Evolutionary conservation across 1,140 invertebrate species (phyloP).

Genomic region (Dryas iulia): DNA sequence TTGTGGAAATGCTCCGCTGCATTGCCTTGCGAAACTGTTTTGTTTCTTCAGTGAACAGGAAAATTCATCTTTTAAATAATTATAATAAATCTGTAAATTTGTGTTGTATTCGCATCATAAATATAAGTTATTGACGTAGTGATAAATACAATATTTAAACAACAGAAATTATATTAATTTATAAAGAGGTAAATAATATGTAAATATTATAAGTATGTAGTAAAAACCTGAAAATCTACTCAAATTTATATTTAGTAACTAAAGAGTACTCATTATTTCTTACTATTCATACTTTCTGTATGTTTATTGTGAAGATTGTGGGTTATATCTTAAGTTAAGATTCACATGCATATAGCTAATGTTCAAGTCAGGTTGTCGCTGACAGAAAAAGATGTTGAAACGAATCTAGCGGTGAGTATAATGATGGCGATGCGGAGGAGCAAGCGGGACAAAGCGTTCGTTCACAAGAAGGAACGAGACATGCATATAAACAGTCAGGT

Average conservation of each 20-base stretch:
- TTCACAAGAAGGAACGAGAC: slow-evolving; percentile 54
- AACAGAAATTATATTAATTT: neutral
- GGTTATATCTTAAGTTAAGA: neutral
- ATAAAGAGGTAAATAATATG: too few relatives aligned
- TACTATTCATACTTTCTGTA: neutral
- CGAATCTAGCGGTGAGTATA: slow-evolving; percentile 58
- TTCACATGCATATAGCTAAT: neutral
- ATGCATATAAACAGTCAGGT: slow-evolving; percentile 62
- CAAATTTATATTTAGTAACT: too few relatives aligned
- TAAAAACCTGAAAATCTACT: too few relatives aligned
- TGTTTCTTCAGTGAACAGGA: slow-evolving; percentile 33
- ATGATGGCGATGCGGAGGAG: slow-evolving; percentile 48
- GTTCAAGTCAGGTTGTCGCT: slow-evolving; percentile 36
- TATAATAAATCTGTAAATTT: neutral
- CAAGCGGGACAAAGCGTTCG: slow-evolving; percentile 40
- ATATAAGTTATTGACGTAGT: neutral
- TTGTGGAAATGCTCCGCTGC: slow-evolving; percentile 23
- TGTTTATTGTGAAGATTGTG: too few relatives aligned
- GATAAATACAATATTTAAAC: neutral
- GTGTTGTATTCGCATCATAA: neutral
- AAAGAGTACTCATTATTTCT: too few relatives aligned
- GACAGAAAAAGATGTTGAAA: slow-evolving; percentile 61
- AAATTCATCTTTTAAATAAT: slow-evolving; percentile 8
- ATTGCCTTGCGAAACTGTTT: slow-evolving; percentile 32
- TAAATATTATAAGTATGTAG: too few relatives aligned